phyloP scores from a whole-genome alignment of 2,113 vertebrate genomes.

The Oreotrochilus melanogaster region DNA sequence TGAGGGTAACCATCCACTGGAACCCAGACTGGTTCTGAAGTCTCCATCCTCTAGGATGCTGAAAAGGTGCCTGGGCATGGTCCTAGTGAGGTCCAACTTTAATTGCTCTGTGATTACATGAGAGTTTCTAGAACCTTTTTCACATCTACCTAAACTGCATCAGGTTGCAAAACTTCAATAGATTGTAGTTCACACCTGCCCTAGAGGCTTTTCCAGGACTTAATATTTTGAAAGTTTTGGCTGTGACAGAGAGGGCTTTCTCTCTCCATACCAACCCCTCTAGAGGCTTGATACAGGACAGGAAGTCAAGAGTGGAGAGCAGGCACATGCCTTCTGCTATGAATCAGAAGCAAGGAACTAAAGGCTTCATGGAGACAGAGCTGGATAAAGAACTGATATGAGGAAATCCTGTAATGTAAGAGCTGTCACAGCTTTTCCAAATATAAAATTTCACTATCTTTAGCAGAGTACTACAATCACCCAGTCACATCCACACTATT shows the following conservation, averaged over 20 bases:
- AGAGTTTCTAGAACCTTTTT: not conserved
- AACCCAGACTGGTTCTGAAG: not conserved
- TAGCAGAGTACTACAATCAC: not conserved
- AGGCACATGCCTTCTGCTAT: not conserved
- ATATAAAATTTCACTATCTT: not conserved
- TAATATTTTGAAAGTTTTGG: not conserved
- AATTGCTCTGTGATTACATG: not conserved
- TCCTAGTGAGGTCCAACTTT: not conserved
- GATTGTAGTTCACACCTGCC: not conserved
- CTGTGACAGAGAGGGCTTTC: not conserved
- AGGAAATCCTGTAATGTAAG: not conserved
- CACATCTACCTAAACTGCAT: not conserved
- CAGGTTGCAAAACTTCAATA: not conserved
- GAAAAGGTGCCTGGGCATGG: not conserved
- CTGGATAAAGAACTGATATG: not conserved
- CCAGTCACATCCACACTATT: not conserved
- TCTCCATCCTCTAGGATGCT: not conserved
- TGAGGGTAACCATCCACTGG: not conserved
- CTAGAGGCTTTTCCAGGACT: not conserved
- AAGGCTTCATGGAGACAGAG: not conserved
- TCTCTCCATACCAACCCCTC: not conserved
- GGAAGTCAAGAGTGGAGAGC: not conserved
- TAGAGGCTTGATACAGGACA: not conserved
- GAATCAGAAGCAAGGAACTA: not conserved
- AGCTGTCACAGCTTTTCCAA: not conserved